Evolutionary conservation across 2,888 invertebrate species (phyloP), one percentile per base, ranked within the genome.

Genomic region (Dicranocentrus wangi): DNA sequence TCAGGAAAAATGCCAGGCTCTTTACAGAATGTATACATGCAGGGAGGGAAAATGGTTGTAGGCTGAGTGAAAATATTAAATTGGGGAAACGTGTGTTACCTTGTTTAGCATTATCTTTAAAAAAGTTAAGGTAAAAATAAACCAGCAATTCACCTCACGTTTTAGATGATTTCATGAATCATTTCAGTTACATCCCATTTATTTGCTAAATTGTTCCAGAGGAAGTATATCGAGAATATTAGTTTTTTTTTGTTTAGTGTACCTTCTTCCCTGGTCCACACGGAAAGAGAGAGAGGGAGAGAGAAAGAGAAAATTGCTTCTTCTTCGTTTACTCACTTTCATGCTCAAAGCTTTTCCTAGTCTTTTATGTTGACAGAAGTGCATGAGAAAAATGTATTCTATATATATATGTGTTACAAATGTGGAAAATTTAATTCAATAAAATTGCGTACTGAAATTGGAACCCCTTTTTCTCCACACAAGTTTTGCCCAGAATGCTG

Each of bases 111-210:
- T 71, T 71, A 78, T 71, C 65, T 25, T 61, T 61, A 51, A 61
- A n/a, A n/a, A 77, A 70, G 65, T 55, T 66, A 43, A 72, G 66
- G 71, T 72, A 66, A 66, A 61, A 63, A 32, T 70, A 53, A 58
- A 47, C 32, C 65, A 39, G 65, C 47, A 76, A 85, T 85, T 85
- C 85, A 81, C 79, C 71, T 85, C 85, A 85, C 85, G 85, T 85
- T 83, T 81, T 81, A 84, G 83, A 84, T 84, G 84, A 85, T 84
- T 84, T 84, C 85, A 85, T 85, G 85, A 85, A 82, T 85, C 84
- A 84, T 72, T 79, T 79, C 71, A 71, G 79, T 72, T 79, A 79
- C 78, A 79, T 79, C 65, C 78, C 72, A 79, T 79, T 79, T 79
- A 72, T 79, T 79, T 79, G 71, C 72, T 47, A 72, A 79, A 79